These are phyloP conservation scores for Bradypodion pumilum DNA, from an alignment of 2,797 vertebrate genomes.

Conservation along the genomic window DNA sequence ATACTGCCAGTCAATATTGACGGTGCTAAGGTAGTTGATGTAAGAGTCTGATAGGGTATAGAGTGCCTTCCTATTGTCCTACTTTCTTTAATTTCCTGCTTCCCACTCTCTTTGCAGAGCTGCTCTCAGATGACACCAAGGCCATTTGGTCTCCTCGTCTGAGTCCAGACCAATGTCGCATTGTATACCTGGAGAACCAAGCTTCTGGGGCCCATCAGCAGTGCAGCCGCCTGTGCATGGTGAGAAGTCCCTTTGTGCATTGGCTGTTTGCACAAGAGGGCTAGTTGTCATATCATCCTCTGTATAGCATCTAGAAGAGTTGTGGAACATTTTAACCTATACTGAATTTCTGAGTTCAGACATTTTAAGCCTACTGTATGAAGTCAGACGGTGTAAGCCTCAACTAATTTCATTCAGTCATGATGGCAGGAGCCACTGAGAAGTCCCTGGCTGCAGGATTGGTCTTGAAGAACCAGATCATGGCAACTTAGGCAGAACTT, in stretches of 20 bases:
- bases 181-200: constrained; percentile 85
- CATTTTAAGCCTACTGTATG: background rate
- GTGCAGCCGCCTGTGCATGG: constrained; percentile 89
- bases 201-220: constrained; percentile 89
- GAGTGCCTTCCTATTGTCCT: no score
- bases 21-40: no score
- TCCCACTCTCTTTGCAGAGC: constrained; percentile 75
- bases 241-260: constrained; percentile 66
- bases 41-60: no score
- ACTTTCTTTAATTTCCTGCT: constrained; percentile 2
- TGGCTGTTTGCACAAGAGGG: background rate
- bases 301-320: background rate
- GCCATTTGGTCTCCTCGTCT: constrained; percentile 90
- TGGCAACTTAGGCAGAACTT: background rate
- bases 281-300: background rate
- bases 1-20: no score
- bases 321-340: background rate
- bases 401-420: background rate
- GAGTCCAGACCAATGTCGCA: constrained; percentile 92
- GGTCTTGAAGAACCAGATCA: background rate
- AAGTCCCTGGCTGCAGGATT: background rate
- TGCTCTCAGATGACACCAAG: constrained; percentile 82
- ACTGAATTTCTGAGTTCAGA: background rate
- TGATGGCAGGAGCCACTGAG: background rate
- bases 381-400: background rate